Percentiles rank a stretch among this genome's conserved stretches.
phyloP scores from a whole-genome alignment of 2,797 vertebrate species.

The Microctenopoma stevenorrisi region DNA sequence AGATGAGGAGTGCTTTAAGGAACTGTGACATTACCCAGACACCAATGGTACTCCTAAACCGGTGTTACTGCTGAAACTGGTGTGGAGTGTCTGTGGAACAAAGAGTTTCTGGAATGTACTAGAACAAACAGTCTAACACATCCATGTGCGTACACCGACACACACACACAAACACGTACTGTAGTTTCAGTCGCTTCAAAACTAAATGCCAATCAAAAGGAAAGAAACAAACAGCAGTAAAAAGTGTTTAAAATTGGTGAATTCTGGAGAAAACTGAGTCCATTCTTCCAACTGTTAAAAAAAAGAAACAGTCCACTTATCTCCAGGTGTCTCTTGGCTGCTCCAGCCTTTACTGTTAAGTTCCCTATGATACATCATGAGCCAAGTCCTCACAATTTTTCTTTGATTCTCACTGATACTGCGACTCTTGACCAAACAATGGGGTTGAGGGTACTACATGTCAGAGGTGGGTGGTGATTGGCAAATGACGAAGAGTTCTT shows the following conservation, averaged over 20 bases:
- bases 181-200: conserved; percentile 45
- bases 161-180: conserved; percentile 45
- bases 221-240: conserved; percentile 30
- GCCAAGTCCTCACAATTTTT: conserved; percentile 70
- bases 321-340: conserved; percentile 59
- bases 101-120: conserved; percentile 88
- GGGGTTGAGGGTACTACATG: conserved; percentile 75
- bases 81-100: conserved; percentile 63
- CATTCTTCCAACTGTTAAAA: conserved; percentile 61
- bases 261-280: conserved; percentile 49
- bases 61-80: conserved; percentile 51
- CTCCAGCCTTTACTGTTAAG: conserved; percentile 59
- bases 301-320: conserved; percentile 37
- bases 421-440: conserved; percentile 72
- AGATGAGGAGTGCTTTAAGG: conserved; percentile 38
- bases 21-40: conserved; percentile 59
- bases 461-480: conserved; percentile 80
- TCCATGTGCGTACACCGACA: conserved; percentile 59
- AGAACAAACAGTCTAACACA: conserved; percentile 75
- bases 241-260: conserved; percentile 28
- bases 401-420: conserved; percentile 79
- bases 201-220: conserved; percentile 61
- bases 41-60: conserved; percentile 51
- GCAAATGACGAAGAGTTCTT: conserved; percentile 80
- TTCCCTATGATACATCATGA: conserved; percentile 74